Base-by-base conservation (phyloP, 1,140 invertebrate species). In the Bombus turneri region DNA sequence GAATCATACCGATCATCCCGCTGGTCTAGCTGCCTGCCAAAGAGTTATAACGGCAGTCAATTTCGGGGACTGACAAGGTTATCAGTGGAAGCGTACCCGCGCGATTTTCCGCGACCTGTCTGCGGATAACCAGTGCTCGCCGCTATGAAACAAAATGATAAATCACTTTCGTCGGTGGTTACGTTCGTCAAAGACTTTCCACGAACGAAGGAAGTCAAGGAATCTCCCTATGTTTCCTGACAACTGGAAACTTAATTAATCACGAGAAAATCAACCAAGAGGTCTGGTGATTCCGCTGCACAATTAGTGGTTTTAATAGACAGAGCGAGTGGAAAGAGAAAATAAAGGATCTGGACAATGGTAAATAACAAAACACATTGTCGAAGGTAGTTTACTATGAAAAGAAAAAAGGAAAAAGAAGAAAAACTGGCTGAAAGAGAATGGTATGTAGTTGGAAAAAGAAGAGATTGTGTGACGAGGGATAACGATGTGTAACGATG, bases 211-310 rank as follows among this genome's bases (percentile, higher is more conserved):
- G 28, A 37, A 34, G 31, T 22, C 43, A 28, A 77, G 64, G 13
- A n/a, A 25, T 68, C 18, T 22, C 31, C 22, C 22, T 18, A 28
- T 37, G 68, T 22, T 31, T 1, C 28, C 8, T 34, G 66, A 37
- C 66, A 62, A 41, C 37, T 43, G 66, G 47, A n/a, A 34, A 71
- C n/a, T 53, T 47, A 84, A 84, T 59, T 79, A 71, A 84, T 84
- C 64, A 71, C 22, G 4, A 57, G 9, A 47, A 68, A 34, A 43
- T 84, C 47, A 34, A 13, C 18, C 22, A 10, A n/a, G 0, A 28
- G 39, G 28, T 9, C 22, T n/a, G 28, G 31, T 25, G 71, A 66
- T 64, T 31, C 15, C 2, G 5, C 6, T 8, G n/a, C n/a, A 53
- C 71, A 79, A 79, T 84, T 79, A 79, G 41, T 53, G 15, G 69